phyloP scores from a whole-genome alignment of 2,113 vertebrate genomes.

The Haemorhous mexicanus region DNA sequence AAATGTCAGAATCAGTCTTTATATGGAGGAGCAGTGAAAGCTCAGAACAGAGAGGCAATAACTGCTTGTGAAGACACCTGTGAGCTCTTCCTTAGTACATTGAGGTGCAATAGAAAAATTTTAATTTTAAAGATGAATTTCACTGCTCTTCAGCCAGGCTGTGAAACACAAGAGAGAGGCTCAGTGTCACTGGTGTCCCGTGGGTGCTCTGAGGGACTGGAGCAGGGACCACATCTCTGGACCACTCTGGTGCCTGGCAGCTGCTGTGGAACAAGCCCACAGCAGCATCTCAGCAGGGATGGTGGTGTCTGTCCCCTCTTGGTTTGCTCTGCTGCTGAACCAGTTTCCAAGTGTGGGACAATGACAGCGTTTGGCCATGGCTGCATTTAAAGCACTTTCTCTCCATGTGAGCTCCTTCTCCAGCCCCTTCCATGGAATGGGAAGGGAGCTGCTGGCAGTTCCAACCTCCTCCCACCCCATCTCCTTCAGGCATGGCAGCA shows the following conservation, averaged over 20 bases:
- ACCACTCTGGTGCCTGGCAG: rapidly evolving
- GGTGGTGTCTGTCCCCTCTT: background rate
- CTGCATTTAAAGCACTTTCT: background rate
- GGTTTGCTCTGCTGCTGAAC: background rate
- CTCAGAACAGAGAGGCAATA: background rate
- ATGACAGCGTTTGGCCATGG: rapidly evolving
- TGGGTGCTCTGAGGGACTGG: background rate
- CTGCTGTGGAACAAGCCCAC: background rate
- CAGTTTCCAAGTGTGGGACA: background rate
- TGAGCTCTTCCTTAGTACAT: background rate
- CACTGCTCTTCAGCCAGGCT: background rate
- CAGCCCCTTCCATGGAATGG: background rate
- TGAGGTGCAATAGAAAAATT: background rate
- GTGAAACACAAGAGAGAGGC: background rate
- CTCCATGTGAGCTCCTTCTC: background rate
- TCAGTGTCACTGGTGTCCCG: background rate
- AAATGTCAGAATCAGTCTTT: background rate
- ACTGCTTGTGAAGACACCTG: rapidly evolving
- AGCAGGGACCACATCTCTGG: background rate
- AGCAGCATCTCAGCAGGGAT: rapidly evolving
- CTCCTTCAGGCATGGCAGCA: background rate
- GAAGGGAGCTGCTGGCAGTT: background rate
- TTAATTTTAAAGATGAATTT: background rate
- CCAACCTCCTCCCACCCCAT: background rate
- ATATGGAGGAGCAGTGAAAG: background rate